Base-by-base conservation (phyloP, 2,113 vertebrate genomes). In the Dipodomys merriami region DNA sequence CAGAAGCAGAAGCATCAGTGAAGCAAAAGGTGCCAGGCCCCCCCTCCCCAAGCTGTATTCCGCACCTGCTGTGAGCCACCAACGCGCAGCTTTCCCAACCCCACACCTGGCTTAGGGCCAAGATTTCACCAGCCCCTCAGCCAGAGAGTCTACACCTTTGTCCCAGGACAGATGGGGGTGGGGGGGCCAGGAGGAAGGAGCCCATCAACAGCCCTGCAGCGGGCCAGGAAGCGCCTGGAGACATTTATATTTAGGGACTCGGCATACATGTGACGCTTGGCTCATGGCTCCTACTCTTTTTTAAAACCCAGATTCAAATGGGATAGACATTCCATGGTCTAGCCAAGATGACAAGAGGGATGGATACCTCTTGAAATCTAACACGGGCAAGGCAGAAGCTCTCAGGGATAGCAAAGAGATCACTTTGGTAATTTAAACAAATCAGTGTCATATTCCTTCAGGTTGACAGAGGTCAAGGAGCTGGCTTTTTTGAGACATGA, bases 281-380 rank as follows among this genome's bases (percentile, higher is more conserved):
- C 82, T 1, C 2, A 60, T n/a, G 53, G 30, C 74, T 46, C 53
- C 82, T n/a, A 68, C 82, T 91, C 89, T 94, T 94, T 95, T 92
- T 88, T 73, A 97, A 94, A 94, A 88, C 83, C 53, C 27, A 67
- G 88, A 88, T 88, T 96, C 92, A 91, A 89, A 82, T 1, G 25
- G 89, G 94, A 94, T 76, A 90, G 87, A 93, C 88, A 94, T 93
- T 95, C 74, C 90, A 93, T 60, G 18, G 68, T 96, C 91, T 95
- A 71, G 96, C 93, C 95, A 93, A 91, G 89, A 88, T 10, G 92
- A 83, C 93, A 93, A 95, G 94, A 93, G 95, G 82, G 83, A 91
- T 91, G 91, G 83, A 91, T 91, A 91, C 82, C 89, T 96, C 83
- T 85, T 95, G 94, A 97, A 96, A 95, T 72, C 91, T 22, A 91